Evolutionary conservation across 2,797 vertebrate genomes (phyloP), one percentile per base, ranked within the genome.

Genomic region (Manis pentadactyla): DNA sequence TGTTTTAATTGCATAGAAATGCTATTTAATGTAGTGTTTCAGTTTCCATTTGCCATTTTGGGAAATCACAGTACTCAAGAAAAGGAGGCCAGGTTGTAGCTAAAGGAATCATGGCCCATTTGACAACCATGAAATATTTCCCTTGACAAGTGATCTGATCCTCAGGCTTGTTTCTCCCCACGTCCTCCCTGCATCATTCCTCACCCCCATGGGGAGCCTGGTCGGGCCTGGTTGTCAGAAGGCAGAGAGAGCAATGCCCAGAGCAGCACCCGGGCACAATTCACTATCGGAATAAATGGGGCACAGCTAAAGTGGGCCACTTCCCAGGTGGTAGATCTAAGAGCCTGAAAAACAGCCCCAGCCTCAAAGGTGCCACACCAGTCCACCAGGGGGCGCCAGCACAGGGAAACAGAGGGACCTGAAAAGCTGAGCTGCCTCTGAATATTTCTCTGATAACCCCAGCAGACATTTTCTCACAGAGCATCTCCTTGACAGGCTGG

Each of bases 21-120:
- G 95, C 97, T 74, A 97, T 93, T 98, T 98, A 97, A 97, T 98
- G 98, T 97, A 96, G 92, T 96, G 96, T 97, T 97, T 95, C 97
- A 71, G 87, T 94, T 90, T 96, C 95, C 96, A 94, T 96, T 95
- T 95, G 92, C 95, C 92, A 79, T 77, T 97, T 61, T 75, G 96
- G 97, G 95, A 97, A 93, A 88, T 86, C 19, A 0, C 82, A 79
- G 66, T 0, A 21, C 83, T 96, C 31, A 2, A 25, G 73, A 92
- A 71, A 91, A 87, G 79, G 73, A 81, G 55, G 71, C 42, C 71
- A 53, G 90, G 69, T 39, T 90, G 87, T 27, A 83, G n/a, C 71
- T 37, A 17, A 64, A 95, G 82, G 90, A 84, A 53, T 78, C 83
- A 34, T 37, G 75, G 86, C 71, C n/a, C 51, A 23, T 74, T 79